Percentiles rank a stretch among this genome's conserved stretches.
These are phyloP conservation scores for Apotomis turbidana DNA, from an alignment of 2,888 invertebrate genomes.

Conservation along the genomic window DNA sequence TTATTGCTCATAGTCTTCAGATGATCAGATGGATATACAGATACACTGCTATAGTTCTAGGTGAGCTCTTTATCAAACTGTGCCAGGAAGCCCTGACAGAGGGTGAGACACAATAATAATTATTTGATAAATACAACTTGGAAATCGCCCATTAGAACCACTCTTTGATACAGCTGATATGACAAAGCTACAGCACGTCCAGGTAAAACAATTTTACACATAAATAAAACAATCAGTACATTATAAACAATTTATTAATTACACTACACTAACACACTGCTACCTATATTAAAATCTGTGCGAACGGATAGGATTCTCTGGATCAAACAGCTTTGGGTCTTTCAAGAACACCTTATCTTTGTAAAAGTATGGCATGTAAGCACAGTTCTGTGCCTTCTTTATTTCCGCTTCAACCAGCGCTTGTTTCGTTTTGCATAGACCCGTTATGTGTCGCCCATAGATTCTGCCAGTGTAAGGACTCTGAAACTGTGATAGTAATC, in stretches of 20 bases:
- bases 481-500: slow-evolving; percentile 96
- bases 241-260: slow-evolving; percentile 39
- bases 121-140: no score
- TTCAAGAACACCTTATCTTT: slow-evolving; percentile 91
- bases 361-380: slow-evolving; percentile 92
- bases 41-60: no score
- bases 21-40: no score
- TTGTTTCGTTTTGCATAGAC: slow-evolving; percentile 94
- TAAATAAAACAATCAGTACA: not conserved
- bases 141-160: no score
- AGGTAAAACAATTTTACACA: no score
- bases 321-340: slow-evolving; percentile 96
- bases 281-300: slow-evolving; percentile 87
- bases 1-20: no score
- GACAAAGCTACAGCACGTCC: no score
- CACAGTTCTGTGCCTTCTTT: slow-evolving; percentile 88
- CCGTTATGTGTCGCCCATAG: slow-evolving; percentile 96
- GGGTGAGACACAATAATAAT: no score
- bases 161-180: no score
- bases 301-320: slow-evolving; percentile 91
- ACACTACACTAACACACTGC: slow-evolving; percentile 34
- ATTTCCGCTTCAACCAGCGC: slow-evolving; percentile 89
- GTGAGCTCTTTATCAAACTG: no score
- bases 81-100: no score
- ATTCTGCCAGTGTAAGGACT: slow-evolving; percentile 97